Conservation (phyloP, 2,888 invertebrate species). For the Calameuta filiformis region DNA sequence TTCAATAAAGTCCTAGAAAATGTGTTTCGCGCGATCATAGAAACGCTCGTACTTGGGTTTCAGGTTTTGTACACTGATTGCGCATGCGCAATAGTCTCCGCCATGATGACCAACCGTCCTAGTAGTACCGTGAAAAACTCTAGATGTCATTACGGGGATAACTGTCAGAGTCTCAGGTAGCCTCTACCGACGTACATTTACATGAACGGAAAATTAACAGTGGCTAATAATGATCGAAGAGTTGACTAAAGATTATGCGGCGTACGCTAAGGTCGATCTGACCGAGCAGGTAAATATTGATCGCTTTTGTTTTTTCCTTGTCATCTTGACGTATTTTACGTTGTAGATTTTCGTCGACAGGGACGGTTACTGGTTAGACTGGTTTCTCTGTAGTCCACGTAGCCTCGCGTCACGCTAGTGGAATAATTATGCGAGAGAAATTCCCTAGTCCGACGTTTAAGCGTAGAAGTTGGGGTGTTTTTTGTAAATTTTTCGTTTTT, state of each 20-base stretch:
- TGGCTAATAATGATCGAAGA: constrained; percentile 46
- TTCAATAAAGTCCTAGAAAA: background rate
- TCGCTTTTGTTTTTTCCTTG: background rate
- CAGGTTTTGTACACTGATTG: background rate
- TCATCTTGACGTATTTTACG: too few species aligned
- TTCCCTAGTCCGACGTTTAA: background rate
- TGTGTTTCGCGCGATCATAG: background rate
- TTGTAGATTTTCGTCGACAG: background rate
- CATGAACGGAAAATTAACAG: background rate
- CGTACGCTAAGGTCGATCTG: constrained; percentile 54
- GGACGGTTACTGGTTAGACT: background rate
- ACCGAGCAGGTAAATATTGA: constrained; percentile 47
- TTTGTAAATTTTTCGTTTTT: constrained; percentile 13
- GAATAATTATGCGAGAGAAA: background rate
- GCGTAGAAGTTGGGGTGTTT: background rate
- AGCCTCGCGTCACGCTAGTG: background rate
- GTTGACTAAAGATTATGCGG: constrained; percentile 56
- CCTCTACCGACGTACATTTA: background rate
- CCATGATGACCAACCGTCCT: background rate
- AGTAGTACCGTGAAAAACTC: background rate
- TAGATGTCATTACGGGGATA: background rate
- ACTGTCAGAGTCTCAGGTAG: background rate
- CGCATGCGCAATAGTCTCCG: background rate
- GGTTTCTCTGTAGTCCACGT: background rate
- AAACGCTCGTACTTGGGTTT: background rate